Evolutionary conservation across 2,113 vertebrate genomes (phyloP).

Genomic region (Oncorhynchus tshawytscha): DNA sequence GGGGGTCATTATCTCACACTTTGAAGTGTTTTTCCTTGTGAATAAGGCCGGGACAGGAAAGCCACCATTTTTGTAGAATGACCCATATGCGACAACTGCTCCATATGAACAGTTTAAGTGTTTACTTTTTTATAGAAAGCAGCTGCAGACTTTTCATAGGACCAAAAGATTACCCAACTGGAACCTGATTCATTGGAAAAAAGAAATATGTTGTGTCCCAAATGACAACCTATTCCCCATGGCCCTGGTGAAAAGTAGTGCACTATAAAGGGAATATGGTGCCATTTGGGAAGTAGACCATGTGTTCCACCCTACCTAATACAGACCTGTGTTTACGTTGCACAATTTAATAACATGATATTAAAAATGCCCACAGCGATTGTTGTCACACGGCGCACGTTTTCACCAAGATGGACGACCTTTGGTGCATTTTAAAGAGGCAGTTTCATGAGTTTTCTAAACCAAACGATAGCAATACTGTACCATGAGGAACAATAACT

Average conservation of each 20-base stretch:
- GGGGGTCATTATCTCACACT: too few relatives aligned
- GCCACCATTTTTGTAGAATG: too few relatives aligned
- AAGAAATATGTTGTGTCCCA: constrained; percentile 33
- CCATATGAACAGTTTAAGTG: constrained; percentile 62
- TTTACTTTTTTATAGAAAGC: constrained; percentile 58
- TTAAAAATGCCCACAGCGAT: constrained; percentile 75
- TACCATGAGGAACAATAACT: constrained; percentile 52
- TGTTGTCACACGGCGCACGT: constrained; percentile 57
- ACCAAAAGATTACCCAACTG: constrained; percentile 39
- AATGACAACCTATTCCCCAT: too few relatives aligned
- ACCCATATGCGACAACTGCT: constrained; percentile 44
- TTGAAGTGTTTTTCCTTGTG: too few relatives aligned
- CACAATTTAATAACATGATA: constrained; percentile 70
- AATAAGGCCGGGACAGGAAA: too few relatives aligned
- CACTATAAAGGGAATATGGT: too few relatives aligned
- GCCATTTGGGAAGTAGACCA: too few relatives aligned
- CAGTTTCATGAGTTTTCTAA: constrained; percentile 53
- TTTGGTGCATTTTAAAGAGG: constrained; percentile 70
- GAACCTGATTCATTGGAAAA: constrained; percentile 49
- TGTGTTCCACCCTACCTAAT: constrained; percentile 39
- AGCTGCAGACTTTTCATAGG: constrained; percentile 62
- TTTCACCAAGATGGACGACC: constrained; percentile 59
- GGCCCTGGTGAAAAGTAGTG: too few relatives aligned
- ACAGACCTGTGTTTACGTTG: constrained; percentile 51
- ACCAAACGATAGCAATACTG: constrained; percentile 51